Percentiles rank a stretch among this genome's conserved stretches.
Evolutionary conservation across 2,888 invertebrate genomes (phyloP).

Genomic region (Coelinius sp.): DNA sequence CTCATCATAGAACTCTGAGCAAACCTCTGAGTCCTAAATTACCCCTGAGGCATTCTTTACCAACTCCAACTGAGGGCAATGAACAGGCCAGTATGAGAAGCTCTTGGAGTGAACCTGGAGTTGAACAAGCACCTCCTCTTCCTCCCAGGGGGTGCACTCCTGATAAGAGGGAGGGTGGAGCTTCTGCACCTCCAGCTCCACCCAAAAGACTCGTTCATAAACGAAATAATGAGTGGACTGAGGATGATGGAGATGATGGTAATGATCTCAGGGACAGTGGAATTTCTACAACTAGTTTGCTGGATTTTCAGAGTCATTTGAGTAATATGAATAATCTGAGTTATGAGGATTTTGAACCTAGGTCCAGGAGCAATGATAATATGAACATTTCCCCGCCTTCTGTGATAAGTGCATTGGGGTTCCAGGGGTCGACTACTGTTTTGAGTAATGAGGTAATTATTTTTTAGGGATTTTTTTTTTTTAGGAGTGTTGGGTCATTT

Average conservation of each 20-base stretch:
- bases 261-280: constrained; percentile 75
- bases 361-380: constrained; percentile 66
- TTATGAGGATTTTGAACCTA: constrained; percentile 71
- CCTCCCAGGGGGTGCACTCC: constrained; percentile 84
- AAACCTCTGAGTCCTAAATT: constrained; percentile 74
- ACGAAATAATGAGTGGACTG: constrained; percentile 65
- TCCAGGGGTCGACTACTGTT: constrained; percentile 62
- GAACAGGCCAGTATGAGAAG: constrained; percentile 72
- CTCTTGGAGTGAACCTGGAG: constrained; percentile 74
- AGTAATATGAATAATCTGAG: constrained; percentile 69
- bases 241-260: constrained; percentile 61
- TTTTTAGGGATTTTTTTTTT: background rate
- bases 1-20: constrained; percentile 70
- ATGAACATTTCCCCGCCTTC: constrained; percentile 69
- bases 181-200: constrained; percentile 71
- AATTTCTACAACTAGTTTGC: constrained; percentile 69
- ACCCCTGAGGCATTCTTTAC: constrained; percentile 72
- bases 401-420: constrained; percentile 63
- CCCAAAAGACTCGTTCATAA: constrained; percentile 69
- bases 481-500: background rate
- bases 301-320: constrained; percentile 67
- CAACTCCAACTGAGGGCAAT: constrained; percentile 71
- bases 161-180: constrained; percentile 72
- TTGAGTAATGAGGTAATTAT: constrained; percentile 61
- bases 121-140: constrained; percentile 79